These are phyloP conservation scores for Octopus bimaculoides DNA, from an alignment of 1,140 invertebrate genomes.

Conservation along the genomic window DNA sequence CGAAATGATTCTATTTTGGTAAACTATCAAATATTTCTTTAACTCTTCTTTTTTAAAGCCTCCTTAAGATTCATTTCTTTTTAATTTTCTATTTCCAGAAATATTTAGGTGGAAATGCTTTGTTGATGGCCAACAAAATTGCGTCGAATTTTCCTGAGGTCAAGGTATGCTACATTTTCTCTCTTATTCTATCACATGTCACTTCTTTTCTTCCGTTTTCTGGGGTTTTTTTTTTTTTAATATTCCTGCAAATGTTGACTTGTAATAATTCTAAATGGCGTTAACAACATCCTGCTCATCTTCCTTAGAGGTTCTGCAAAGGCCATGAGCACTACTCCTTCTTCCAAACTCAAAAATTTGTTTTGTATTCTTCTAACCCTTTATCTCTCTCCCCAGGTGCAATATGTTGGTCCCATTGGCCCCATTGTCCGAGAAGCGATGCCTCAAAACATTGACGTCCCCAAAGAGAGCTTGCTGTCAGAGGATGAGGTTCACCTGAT, in stretches of 20 bases:
- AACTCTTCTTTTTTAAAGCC: too few species aligned
- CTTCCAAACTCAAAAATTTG: too few species aligned
- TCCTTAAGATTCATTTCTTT: conserved; percentile 8
- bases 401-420: conserved; percentile 59
- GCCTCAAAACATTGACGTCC: conserved; percentile 48
- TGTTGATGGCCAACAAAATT: conserved; percentile 59
- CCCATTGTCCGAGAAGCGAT: conserved; percentile 53
- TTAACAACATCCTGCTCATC: too few species aligned
- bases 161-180: conserved; percentile 37
- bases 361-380: too few species aligned
- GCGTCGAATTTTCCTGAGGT: conserved; percentile 53
- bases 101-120: conserved; percentile 60
- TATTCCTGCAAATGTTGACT: background rate
- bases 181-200: background rate
- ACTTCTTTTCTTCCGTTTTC: background rate
- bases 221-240: background rate
- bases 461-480: conserved; percentile 42
- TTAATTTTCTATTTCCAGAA: conserved; percentile 43
- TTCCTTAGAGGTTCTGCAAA: too few species aligned
- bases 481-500: conserved; percentile 60
- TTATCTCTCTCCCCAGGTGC: conserved; percentile 40
- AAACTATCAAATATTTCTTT: too few species aligned
- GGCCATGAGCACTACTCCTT: too few species aligned
- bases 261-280: too few species aligned
- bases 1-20: too few species aligned